Conservation (phyloP, 2,888 invertebrate species). For the Hirtodrosophila histrioides region DNA sequence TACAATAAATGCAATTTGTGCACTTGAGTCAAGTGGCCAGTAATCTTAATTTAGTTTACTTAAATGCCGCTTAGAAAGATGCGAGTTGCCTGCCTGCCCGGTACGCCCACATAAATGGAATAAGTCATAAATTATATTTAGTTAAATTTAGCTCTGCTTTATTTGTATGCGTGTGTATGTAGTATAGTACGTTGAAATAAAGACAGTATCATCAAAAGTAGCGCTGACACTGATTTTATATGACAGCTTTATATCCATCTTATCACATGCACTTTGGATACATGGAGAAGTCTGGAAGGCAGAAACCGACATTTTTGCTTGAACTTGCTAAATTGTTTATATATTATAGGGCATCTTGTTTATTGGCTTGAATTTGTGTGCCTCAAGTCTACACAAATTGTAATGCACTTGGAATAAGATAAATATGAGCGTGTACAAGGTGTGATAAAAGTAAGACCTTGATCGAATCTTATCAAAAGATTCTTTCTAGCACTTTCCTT, state of each 20-base stretch:
- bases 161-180: no score
- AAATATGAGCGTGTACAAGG: not conserved
- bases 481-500: no score
- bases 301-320: constrained; percentile 31
- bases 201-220: constrained; percentile 31
- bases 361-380: constrained; percentile 43
- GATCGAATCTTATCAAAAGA: constrained; percentile 7
- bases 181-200: constrained; percentile 38
- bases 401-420: constrained; percentile 21
- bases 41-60: constrained; percentile 72
- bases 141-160: constrained; percentile 54
- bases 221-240: constrained; percentile 46
- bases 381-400: constrained; percentile 36
- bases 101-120: constrained; percentile 39
- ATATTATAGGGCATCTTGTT: constrained; percentile 21
- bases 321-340: constrained; percentile 68
- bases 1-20: constrained; percentile 70
- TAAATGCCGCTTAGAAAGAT: constrained; percentile 48
- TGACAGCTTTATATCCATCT: constrained; percentile 1
- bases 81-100: constrained; percentile 19
- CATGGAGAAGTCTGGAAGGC: constrained; percentile 17
- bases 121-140: constrained; percentile 75
- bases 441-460: constrained; percentile 3
- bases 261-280: constrained; percentile 7
- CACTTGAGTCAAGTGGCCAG: constrained; percentile 65